Percentiles rank a stretch among this genome's conserved stretches.
Conservation (phyloP, 2,888 invertebrate species). For the Noctua fimbriata region DNA sequence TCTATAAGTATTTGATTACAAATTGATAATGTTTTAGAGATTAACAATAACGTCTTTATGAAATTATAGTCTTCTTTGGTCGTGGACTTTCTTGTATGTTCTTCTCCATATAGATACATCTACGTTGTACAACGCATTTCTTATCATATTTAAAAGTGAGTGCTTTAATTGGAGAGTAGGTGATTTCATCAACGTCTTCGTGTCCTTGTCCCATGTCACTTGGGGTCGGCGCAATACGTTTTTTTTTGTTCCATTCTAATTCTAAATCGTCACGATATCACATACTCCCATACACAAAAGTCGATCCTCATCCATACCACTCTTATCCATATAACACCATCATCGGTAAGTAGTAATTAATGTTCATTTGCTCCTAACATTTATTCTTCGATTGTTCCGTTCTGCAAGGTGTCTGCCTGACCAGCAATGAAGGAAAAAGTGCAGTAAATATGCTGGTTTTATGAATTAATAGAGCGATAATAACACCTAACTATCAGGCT, state of each 20-base stretch:
- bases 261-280: background rate
- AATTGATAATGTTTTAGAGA: background rate
- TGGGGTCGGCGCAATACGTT: background rate
- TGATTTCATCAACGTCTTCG: background rate
- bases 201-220: background rate
- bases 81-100: background rate
- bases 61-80: background rate
- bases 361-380: background rate
- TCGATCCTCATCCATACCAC: background rate
- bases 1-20: background rate
- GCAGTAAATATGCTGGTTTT: background rate
- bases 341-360: background rate
- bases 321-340: background rate
- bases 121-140: background rate
- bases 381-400: background rate
- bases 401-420: background rate
- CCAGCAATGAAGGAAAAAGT: background rate
- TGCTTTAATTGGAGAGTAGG: background rate
- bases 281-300: background rate
- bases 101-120: background rate
- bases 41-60: background rate
- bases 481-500: background rate
- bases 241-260: background rate
- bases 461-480: background rate
- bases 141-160: background rate